Conservation (phyloP, 53 echinoderm and acorn worm genomes). For the Paracentrotus lividus region DNA sequence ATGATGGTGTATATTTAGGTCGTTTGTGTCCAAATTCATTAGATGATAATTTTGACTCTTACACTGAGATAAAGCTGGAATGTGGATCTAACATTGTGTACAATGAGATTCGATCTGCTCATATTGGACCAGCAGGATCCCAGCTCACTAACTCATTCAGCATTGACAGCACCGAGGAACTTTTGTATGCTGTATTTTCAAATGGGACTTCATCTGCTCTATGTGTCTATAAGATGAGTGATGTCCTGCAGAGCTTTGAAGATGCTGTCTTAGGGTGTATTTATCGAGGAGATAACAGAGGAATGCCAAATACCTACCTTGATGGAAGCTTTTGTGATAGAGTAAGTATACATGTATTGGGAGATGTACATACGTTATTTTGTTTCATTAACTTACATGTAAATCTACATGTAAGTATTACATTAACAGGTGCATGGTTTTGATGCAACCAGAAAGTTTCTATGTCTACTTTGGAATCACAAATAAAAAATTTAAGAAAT, state of each 20-base stretch:
- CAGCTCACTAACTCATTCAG: slow-evolving; percentile 63
- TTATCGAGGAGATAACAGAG: neutral
- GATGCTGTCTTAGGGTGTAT: slow-evolving; percentile 41
- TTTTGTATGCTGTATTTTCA: slow-evolving; percentile 82
- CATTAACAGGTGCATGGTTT: too few species aligned
- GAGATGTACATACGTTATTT: too few species aligned
- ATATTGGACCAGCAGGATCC: slow-evolving; percentile 77
- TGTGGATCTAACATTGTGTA: slow-evolving; percentile 65
- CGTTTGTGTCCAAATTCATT: slow-evolving; percentile 27
- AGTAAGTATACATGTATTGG: slow-evolving; percentile 14
- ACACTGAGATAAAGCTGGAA: slow-evolving; percentile 79
- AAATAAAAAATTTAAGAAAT: too few species aligned
- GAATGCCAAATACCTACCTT: neutral
- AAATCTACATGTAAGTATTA: too few species aligned
- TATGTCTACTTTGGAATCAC: too few species aligned
- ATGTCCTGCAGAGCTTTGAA: slow-evolving; percentile 73
- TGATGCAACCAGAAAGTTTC: too few species aligned
- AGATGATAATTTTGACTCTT: neutral
- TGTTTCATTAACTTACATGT: too few species aligned
- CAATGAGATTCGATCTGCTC: slow-evolving; percentile 72
- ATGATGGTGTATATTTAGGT: neutral
- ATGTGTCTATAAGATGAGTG: slow-evolving; percentile 81
- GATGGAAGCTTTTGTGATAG: neutral
- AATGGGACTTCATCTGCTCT: slow-evolving; percentile 72
- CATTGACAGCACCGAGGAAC: neutral